These are phyloP conservation scores for Caenorhabditis doughertyi DNA, from an alignment of 2,888 invertebrate species.

Conservation along the genomic window DNA sequence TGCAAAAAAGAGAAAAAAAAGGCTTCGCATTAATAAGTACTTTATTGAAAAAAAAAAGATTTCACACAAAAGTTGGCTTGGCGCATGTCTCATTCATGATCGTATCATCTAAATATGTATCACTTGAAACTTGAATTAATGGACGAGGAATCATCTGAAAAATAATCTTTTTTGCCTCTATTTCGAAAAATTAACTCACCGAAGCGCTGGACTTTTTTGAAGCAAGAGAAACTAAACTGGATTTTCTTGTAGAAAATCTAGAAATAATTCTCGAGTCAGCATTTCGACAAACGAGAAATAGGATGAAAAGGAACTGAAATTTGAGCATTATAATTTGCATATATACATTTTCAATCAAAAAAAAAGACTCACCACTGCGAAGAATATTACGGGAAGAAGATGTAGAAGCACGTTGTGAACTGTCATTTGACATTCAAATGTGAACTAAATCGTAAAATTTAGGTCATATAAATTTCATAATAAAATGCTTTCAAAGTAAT, in stretches of 20 bases:
- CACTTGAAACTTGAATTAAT: constrained; percentile 35
- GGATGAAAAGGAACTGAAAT: constrained; percentile 64
- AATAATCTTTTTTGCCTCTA: not conserved
- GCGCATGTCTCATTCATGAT: not conserved
- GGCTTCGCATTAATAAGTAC: no score
- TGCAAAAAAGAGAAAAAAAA: no score
- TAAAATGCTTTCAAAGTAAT: not conserved
- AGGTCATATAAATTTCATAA: no score
- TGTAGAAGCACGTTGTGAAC: constrained; percentile 71
- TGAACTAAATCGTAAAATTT: no score
- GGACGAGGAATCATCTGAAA: constrained; percentile 41
- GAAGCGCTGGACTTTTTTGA: constrained; percentile 43
- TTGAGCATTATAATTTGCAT: not conserved
- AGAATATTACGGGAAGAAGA: constrained; percentile 65
- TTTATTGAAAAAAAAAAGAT: no score
- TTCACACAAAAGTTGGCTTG: constrained; percentile 32
- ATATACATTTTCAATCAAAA: no score
- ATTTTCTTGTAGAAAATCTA: constrained; percentile 61
- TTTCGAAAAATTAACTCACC: not conserved
- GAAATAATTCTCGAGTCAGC: constrained; percentile 57
- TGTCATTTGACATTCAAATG: constrained; percentile 55
- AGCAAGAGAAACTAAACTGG: constrained; percentile 47
- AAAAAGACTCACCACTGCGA: constrained; percentile 64
- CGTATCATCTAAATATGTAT: not conserved
- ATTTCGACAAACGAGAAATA: constrained; percentile 63